Evolutionary conservation across 2,113 vertebrate species (phyloP).

Genomic region (Stictonetta naevosa): DNA sequence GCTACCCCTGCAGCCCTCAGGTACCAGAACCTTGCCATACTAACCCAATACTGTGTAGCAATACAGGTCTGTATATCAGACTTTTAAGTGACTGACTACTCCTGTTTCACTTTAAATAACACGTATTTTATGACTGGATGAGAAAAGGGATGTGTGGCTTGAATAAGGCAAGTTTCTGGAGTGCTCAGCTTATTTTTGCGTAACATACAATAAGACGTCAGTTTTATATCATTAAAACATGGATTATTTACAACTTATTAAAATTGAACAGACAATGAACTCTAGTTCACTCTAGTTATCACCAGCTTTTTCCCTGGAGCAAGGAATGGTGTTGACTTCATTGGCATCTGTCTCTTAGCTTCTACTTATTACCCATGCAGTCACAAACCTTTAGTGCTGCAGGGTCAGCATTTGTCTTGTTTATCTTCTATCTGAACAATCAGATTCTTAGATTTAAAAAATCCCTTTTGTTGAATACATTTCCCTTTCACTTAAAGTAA

Average conservation of each 20-base stretch:
- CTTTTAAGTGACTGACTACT: neutral
- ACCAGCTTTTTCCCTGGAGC: neutral
- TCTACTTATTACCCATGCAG: constrained; percentile 11
- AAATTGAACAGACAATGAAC: neutral
- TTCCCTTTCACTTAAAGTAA: neutral
- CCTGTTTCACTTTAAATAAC: neutral
- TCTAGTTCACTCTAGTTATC: neutral
- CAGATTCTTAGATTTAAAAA: neutral
- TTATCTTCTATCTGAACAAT: neutral
- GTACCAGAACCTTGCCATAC: too few species aligned
- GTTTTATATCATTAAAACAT: neutral
- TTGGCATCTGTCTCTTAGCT: constrained; percentile 20
- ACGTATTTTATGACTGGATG: neutral
- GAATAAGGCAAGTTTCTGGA: neutral
- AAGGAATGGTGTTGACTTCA: neutral
- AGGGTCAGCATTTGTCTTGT: constrained; percentile 15
- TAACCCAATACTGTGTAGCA: neutral
- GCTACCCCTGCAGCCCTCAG: too few species aligned
- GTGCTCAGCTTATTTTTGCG: neutral
- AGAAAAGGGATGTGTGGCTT: neutral
- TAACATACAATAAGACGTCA: neutral
- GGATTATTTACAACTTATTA: neutral
- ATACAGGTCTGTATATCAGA: neutral
- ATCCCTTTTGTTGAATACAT: neutral
- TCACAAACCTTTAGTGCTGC: neutral